Evolutionary conservation across 2,888 invertebrate genomes (phyloP), one percentile per base, ranked within the genome.

Genomic region (Oligia latruncula): DNA sequence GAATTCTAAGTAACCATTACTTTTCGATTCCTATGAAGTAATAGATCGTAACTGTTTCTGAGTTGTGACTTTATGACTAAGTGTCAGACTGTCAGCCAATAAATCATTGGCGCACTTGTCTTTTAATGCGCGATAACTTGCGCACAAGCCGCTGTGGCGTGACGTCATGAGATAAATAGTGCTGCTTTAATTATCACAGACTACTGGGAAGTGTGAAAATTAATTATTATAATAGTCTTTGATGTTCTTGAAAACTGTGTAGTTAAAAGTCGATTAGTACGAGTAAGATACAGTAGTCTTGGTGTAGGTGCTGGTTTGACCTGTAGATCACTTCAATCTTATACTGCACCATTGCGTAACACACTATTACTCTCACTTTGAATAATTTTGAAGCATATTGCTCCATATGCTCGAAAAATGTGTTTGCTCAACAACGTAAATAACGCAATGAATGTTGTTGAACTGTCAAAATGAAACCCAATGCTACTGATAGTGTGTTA

Each of bases 61-160:
- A 58, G 77, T 85, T 87, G 68, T 13, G 68, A 70, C 77, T 87
- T 80, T 87, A 85, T 87, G 85, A 77, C 74, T 68, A 40, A 84
- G 77, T 77, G 84, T 68, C 87, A 72, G 68, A 74, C 71, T 62
- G 84, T 58, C 81, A 66, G 68, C 11, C 46, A 66, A 70, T 87
- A 87, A 87, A 86, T 84, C 76, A 81, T n/a, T 40, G 23, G 11
- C 62, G 78, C 74, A 79, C 76, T 81, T 85, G 75, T 78, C 68
- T 74, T 78, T 77, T 71, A 75, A 66, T 80, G 73, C 68, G 73
- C 65, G 87, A 81, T 86, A 81, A 74, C 80, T 52, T 84, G 85
- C 81, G 87, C 85, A 84, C 85, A 75, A 85, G 87, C 77, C 65
- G 65, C 58, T 35, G 43, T 71, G 8, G 66, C 23, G 71, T 84